Base-by-base conservation (phyloP, 2,888 invertebrate species). In the Hydrotaea cyrtoneurina region DNA sequence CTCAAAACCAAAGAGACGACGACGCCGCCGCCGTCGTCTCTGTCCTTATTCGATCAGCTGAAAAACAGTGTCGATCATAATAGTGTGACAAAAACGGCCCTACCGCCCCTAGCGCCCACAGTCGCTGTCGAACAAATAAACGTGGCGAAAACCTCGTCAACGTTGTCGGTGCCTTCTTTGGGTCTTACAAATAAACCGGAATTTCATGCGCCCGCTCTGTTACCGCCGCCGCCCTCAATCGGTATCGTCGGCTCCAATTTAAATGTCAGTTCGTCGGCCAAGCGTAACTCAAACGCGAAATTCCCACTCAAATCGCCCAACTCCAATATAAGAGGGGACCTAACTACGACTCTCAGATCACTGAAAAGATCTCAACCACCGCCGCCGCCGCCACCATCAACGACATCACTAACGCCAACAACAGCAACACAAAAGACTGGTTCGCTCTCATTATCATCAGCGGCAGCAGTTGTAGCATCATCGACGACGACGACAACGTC, bases 41-140 rank as follows among this genome's bases (percentile, higher is more conserved):
- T 91, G 87, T 91, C 90, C 82, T 85, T 91, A 83, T 91, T 91
- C 86, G 91, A 91, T 90, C 91, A 91, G 87, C 87, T 91, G 76
- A 91, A 91, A 88, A 91, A 90, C 87, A 90, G 91, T 87, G 89
- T 89, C 81, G 89, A 90, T 89, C 88, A 89, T 82, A 91, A 90
- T 86, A 73, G 36, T 71, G 84, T 85, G 26, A 84, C 80, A 50
- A 87, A 85, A 79, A 84, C 82, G 50, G 21, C 83, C 11, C 66
- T 69, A 46, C 11, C 59, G 11, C 8, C 59, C 4, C 31, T 31
- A 7, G 3, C 31, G 31, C 7, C 31, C 7, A 31, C 31, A n/a
- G n/a, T n/a, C n/a, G n/a, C n/a, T n/a, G n/a, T 8, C 66, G 17
- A 66, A 46, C 46, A 69, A 69, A 46, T 17, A 0, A 66, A 66